Percentiles rank a stretch among this genome's conserved stretches.
phyloP scores from a whole-genome alignment of 1,140 invertebrate species.

The Caerostris extrusa region DNA sequence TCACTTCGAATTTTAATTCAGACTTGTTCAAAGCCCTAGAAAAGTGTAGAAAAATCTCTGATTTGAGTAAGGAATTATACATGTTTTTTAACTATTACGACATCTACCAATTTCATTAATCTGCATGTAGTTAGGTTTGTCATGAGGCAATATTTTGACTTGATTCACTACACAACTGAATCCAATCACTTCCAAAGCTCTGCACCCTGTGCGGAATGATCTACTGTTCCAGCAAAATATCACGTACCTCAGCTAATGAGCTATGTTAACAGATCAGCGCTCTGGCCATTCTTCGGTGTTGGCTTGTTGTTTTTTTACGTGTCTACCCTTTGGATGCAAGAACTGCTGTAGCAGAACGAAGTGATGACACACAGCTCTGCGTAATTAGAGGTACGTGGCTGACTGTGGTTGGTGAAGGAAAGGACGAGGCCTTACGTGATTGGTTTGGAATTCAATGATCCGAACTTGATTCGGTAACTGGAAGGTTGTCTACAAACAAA shows the following conservation, averaged over 20 bases:
- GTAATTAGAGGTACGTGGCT: slow-evolving; percentile 73
- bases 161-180: too few species aligned
- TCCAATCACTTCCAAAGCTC: too few species aligned
- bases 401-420: background rate
- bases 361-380: slow-evolving; percentile 67
- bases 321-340: background rate
- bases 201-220: slow-evolving; percentile 18
- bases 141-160: too few species aligned
- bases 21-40: too few species aligned
- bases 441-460: slow-evolving; percentile 51
- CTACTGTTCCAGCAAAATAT: background rate
- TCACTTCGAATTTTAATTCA: too few species aligned
- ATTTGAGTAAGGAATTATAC: too few species aligned
- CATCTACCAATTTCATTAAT: too few species aligned
- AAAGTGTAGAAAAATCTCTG: too few species aligned
- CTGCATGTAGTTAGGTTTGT: too few species aligned
- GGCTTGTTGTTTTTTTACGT: background rate
- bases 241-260: slow-evolving; percentile 67
- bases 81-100: too few species aligned
- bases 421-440: slow-evolving; percentile 66
- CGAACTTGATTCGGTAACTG: background rate
- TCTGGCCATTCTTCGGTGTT: background rate
- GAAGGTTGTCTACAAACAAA: slow-evolving; percentile 29
- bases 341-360: slow-evolving; percentile 54
- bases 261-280: slow-evolving; percentile 64